Conservation (phyloP, 2,113 vertebrate species). For the Gallinago jamesoni region DNA sequence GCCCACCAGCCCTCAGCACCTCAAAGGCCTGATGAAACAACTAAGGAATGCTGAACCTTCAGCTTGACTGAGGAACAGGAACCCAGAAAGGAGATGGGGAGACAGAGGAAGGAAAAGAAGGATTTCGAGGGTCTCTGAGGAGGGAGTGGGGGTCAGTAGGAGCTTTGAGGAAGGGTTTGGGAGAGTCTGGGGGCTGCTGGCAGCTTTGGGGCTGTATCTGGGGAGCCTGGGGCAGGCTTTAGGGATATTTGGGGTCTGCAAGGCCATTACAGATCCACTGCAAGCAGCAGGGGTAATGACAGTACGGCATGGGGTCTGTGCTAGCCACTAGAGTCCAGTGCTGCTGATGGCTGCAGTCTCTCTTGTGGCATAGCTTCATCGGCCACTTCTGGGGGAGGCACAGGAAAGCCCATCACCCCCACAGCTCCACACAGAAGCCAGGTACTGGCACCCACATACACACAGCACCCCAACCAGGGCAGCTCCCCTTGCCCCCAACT, state of each 20-base stretch:
- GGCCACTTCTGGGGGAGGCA: background rate
- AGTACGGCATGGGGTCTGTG: background rate
- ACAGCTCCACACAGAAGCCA: background rate
- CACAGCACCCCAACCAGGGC: background rate
- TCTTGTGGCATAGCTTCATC: background rate
- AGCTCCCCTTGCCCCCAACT: background rate
- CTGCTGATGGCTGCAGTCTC: background rate
- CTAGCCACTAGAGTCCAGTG: accelerated
- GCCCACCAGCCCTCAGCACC: background rate
- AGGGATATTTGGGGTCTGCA: background rate
- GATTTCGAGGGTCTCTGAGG: background rate
- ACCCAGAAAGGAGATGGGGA: background rate
- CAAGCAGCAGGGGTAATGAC: background rate
- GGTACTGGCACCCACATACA: background rate
- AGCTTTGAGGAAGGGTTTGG: background rate
- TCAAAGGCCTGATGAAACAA: background rate
- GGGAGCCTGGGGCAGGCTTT: background rate
- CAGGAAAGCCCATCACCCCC: background rate
- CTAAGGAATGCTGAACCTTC: background rate
- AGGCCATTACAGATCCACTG: background rate
- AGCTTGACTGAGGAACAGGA: background rate
- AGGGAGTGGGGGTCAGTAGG: no score
- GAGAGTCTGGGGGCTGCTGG: background rate
- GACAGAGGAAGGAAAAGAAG: background rate
- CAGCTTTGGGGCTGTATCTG: background rate